Base-by-base conservation (phyloP, 2,888 invertebrate species). In the Lasioglossum pauxillum region DNA sequence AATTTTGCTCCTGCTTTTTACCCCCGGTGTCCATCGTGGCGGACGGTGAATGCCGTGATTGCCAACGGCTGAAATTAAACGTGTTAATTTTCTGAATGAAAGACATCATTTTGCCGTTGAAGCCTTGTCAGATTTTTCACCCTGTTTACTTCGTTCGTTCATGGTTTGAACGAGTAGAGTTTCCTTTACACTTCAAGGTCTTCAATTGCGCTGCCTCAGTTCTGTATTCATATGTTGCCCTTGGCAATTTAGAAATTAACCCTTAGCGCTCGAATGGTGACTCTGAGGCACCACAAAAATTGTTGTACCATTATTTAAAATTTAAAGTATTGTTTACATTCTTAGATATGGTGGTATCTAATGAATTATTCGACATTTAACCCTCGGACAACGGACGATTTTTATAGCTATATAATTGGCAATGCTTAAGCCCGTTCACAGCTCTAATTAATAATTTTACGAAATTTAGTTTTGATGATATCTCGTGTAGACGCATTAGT, bases 1-100 rank as follows among this genome's bases (percentile, higher is more conserved):
- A 41, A 73, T 60, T 57, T 71, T 64, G 31, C 12, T 23, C 14
- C n/a, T 38, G 23, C 31, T 72, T 76, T 69, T 53, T 64, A 53
- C 7, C 7, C 4, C 8, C 19, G 8, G 27, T 2, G 23, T n/a
- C 44, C 38, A 8, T 1, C 8, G 44, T 7, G 72, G 16, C 31
- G 7, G 31, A 46, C 53, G 3, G 1, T 5, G 12, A 82, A 27
- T 27, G 2, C 23, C 67, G 14, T 16, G 53, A 64, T 64, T 35
- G 53, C 31, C 49, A 41, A 72, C 71, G 41, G 1, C 69, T 41
- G 10, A 64, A 67, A 76, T 73, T 44, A 64, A 73, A 49, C 76
- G 64, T 41, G 75, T 77, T 81, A 80, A 79, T 83, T 80, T 80
- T 75, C 72, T 27, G 57, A 60, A 78, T 57, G 60, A 31, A 27